These are phyloP conservation scores for Aphidius gifuensis DNA, from an alignment of 1,140 invertebrate species.

Conservation along the genomic window DNA sequence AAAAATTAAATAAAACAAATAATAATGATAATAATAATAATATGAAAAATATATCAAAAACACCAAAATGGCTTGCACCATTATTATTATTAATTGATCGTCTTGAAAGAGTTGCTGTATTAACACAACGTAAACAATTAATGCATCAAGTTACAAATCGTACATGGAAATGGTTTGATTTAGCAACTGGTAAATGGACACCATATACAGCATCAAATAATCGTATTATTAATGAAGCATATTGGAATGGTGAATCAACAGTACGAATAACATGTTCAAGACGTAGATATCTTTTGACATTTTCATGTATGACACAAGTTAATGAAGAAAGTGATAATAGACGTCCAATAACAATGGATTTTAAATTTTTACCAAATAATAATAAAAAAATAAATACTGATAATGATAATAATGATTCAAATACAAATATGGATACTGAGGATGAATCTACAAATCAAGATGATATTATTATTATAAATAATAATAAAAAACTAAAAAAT, in stretches of 20 bases:
- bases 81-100: slow-evolving; percentile 76
- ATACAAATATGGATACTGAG: slow-evolving; percentile 51
- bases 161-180: slow-evolving; percentile 85
- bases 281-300: slow-evolving; percentile 76
- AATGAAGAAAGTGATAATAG: slow-evolving; percentile 80
- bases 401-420: slow-evolving; percentile 45
- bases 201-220: slow-evolving; percentile 74
- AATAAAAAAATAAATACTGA: slow-evolving; percentile 33
- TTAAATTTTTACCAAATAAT: slow-evolving; percentile 42
- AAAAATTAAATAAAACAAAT: slow-evolving; percentile 25
- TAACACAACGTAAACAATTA: slow-evolving; percentile 67
- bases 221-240: slow-evolving; percentile 80
- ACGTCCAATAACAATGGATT: slow-evolving; percentile 75
- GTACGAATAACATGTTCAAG: slow-evolving; percentile 73
- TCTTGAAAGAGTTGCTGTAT: slow-evolving; percentile 75
- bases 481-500: slow-evolving; percentile 20
- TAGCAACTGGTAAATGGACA: slow-evolving; percentile 78
- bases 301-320: slow-evolving; percentile 80
- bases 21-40: slow-evolving; percentile 42
- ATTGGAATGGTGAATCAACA: slow-evolving; percentile 71
- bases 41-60: slow-evolving; percentile 44
- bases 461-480: too few relatives aligned
- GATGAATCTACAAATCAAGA: slow-evolving; percentile 34
- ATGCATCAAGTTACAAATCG: slow-evolving; percentile 67
- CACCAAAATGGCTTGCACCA: slow-evolving; percentile 79